These are phyloP conservation scores for Panthera tigris DNA, from an alignment of 2,113 vertebrate genomes.

Conservation along the genomic window DNA sequence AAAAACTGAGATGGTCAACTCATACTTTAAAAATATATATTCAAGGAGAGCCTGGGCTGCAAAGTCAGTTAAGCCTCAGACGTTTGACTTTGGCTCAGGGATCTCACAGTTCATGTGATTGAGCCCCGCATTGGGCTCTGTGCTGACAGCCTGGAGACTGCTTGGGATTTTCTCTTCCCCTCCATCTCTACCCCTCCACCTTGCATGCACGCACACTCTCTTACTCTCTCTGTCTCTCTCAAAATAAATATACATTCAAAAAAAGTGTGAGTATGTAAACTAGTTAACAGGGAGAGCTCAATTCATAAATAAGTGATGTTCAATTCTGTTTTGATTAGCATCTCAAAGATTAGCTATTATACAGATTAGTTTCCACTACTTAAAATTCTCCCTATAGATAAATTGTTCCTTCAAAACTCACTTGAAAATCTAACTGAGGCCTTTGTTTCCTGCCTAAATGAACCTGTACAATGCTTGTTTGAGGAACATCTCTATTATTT, in stretches of 20 bases:
- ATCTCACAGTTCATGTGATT: too few relatives aligned
- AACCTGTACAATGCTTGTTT: background rate
- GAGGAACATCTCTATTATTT: background rate
- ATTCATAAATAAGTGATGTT: background rate
- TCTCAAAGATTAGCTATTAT: background rate
- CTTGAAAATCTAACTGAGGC: background rate
- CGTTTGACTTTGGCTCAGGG: too few relatives aligned
- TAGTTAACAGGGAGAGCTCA: background rate
- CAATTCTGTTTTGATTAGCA: background rate
- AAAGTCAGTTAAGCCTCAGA: too few relatives aligned
- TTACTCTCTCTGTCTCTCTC: too few relatives aligned
- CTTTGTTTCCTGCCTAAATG: background rate
- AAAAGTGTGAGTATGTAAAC: background rate
- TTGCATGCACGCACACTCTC: too few relatives aligned
- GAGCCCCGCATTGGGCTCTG: too few relatives aligned
- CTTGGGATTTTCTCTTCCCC: too few relatives aligned
- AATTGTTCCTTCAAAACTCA: background rate
- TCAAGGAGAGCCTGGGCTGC: too few relatives aligned
- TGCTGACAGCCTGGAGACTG: too few relatives aligned
- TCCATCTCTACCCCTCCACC: too few relatives aligned
- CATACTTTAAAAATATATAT: background rate
- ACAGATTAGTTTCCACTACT: background rate
- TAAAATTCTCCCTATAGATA: background rate
- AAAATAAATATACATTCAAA: too few relatives aligned
- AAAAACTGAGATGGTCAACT: background rate